Evolutionary conservation across 2,797 vertebrate genomes (phyloP).

Genomic region (Notoglanidium macrostoma): DNA sequence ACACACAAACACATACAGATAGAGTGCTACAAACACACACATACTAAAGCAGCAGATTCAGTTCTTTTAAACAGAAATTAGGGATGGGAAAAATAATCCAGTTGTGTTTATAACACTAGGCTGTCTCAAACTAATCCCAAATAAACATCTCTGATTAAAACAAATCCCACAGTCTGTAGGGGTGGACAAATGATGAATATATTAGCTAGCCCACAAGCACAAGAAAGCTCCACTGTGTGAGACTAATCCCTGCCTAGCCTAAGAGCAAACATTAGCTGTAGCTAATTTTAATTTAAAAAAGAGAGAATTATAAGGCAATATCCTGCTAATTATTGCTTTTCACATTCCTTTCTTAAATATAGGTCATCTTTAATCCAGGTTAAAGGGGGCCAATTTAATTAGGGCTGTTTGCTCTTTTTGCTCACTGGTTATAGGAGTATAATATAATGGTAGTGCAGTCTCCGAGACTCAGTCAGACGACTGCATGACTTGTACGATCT

Average conservation of each 20-base stretch:
- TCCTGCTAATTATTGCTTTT: background rate
- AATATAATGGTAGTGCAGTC: background rate
- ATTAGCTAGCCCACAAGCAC: background rate
- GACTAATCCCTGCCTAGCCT: background rate
- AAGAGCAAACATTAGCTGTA: background rate
- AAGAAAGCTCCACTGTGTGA: background rate
- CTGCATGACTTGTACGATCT: too few relatives aligned
- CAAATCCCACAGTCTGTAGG: background rate
- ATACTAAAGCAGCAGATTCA: constrained; percentile 29
- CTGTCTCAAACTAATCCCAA: background rate
- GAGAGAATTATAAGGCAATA: background rate
- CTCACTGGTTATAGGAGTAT: background rate
- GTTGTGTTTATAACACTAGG: too few relatives aligned
- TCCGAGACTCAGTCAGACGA: background rate
- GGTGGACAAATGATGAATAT: background rate
- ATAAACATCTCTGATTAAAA: background rate
- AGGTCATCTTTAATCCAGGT: background rate
- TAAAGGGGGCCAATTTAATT: background rate
- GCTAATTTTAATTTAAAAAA: background rate
- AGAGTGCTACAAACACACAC: constrained; percentile 45
- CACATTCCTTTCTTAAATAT: background rate
- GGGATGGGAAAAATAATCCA: background rate
- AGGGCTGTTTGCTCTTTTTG: background rate
- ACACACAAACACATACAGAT: constrained; percentile 43
- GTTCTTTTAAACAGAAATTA: background rate